phyloP scores from a whole-genome alignment of 1,140 invertebrate genomes.

The Spodoptera frugiperda region DNA sequence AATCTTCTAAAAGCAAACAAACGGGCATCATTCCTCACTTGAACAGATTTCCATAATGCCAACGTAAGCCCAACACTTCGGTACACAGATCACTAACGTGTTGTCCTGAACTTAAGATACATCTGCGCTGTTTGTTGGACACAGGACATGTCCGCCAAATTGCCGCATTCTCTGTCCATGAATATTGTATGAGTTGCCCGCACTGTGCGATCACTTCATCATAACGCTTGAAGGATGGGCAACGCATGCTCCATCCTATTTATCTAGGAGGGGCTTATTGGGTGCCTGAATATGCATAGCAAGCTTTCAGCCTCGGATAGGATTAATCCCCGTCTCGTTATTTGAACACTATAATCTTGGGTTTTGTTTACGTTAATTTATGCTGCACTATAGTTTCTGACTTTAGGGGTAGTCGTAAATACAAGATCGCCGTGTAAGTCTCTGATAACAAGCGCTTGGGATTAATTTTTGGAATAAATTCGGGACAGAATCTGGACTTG shows the following conservation, averaged over 20 bases:
- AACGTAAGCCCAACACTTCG: slow-evolving; percentile 26
- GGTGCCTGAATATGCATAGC: slow-evolving; percentile 54
- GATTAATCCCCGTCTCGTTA: slow-evolving; percentile 43
- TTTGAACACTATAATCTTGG: slow-evolving; percentile 46
- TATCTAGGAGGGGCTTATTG: slow-evolving; percentile 62
- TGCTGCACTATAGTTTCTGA: slow-evolving; percentile 9
- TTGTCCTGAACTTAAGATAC: slow-evolving; percentile 69
- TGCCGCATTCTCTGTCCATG: slow-evolving; percentile 71
- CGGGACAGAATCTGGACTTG: no score
- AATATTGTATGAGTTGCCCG: slow-evolving; percentile 76
- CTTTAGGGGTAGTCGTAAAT: background rate
- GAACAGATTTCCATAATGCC: slow-evolving; percentile 10
- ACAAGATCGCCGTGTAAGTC: background rate
- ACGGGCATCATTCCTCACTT: slow-evolving; percentile 2
- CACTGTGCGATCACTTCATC: slow-evolving; percentile 70
- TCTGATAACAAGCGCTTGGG: no score
- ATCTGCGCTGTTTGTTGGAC: slow-evolving; percentile 68
- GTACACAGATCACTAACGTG: slow-evolving; percentile 59
- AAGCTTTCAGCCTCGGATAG: slow-evolving; percentile 35
- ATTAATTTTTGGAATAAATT: no score
- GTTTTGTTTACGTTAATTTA: slow-evolving; percentile 30
- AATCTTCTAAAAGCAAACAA: background rate
- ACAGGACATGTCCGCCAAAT: slow-evolving; percentile 73
- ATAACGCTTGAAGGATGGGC: slow-evolving; percentile 62
- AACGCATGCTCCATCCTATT: slow-evolving; percentile 62